A percentile compares a stretch with the other conserved stretches of the same genome.
Conservation (phyloP, 2,113 vertebrate genomes). For the Heptranchias perlo region DNA sequence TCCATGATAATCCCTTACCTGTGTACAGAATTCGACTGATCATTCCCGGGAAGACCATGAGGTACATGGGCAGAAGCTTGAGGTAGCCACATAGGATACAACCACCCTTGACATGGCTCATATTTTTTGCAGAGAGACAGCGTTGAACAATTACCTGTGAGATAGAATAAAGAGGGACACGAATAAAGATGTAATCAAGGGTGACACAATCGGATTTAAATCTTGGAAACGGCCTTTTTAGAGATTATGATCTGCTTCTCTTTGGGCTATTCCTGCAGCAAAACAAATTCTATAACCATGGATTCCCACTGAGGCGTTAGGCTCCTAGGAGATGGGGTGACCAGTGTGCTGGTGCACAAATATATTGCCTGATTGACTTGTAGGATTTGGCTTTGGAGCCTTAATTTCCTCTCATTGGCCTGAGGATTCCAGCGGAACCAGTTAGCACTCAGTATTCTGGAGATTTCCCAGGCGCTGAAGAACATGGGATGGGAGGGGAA, state of each 20-base stretch:
- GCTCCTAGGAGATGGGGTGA: background rate
- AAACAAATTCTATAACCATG: background rate
- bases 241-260: background rate
- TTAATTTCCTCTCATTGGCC: background rate
- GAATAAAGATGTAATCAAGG: too few species aligned
- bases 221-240: background rate
- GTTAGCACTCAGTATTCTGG: too few species aligned
- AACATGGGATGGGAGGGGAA: too few species aligned
- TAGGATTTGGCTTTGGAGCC: background rate
- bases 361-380: too few species aligned
- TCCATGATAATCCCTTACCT: conserved; percentile 52
- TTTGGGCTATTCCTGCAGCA: background rate
- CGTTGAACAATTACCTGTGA: conserved; percentile 90
- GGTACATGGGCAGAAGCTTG: conserved; percentile 91
- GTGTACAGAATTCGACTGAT: conserved; percentile 87
- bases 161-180: conserved; percentile 20
- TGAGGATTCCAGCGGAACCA: background rate
- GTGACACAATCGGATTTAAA: background rate
- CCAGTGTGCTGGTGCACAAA: background rate
- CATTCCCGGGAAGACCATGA: conserved; percentile 93
- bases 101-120: conserved; percentile 91
- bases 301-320: background rate
- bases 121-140: conserved; percentile 89
- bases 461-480: too few species aligned
- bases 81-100: conserved; percentile 87